These are phyloP conservation scores for Campoletis sonorensis DNA, from an alignment of 1,140 invertebrate genomes.

Conservation along the genomic window DNA sequence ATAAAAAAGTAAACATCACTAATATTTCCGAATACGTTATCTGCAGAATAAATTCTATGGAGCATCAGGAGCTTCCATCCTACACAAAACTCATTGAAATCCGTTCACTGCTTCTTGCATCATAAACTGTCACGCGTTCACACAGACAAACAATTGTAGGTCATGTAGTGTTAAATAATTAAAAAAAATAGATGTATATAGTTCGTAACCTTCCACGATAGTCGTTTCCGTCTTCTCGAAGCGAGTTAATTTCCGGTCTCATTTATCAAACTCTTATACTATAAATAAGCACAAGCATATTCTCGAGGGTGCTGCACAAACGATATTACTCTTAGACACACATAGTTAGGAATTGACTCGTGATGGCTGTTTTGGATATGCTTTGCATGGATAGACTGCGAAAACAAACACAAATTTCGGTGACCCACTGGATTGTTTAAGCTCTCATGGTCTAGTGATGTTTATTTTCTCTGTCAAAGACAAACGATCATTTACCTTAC, in stretches of 20 bases:
- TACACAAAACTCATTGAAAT: too few species aligned
- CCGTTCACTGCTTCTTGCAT: too few species aligned
- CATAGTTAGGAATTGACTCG: background rate
- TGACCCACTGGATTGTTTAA: background rate
- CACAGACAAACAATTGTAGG: too few species aligned
- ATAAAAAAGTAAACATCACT: too few species aligned
- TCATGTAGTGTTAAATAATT: too few species aligned
- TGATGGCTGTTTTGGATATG: background rate
- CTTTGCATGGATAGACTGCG: background rate
- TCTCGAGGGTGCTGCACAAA: too few species aligned
- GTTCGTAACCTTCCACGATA: background rate
- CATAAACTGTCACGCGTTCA: too few species aligned
- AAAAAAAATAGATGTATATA: background rate
- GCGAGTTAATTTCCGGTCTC: constrained; percentile 6
- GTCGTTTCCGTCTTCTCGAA: background rate
- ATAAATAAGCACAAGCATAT: background rate
- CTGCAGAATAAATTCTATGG: too few species aligned
- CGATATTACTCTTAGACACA: background rate
- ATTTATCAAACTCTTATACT: constrained; percentile 13
- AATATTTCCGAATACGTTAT: too few species aligned
- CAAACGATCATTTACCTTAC: background rate
- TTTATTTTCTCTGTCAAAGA: background rate
- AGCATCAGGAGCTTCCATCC: too few species aligned
- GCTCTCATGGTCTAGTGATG: background rate
- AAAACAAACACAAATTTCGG: background rate